Conservation (phyloP, 2,797 vertebrate genomes). For the Anisognathus igniventris region DNA sequence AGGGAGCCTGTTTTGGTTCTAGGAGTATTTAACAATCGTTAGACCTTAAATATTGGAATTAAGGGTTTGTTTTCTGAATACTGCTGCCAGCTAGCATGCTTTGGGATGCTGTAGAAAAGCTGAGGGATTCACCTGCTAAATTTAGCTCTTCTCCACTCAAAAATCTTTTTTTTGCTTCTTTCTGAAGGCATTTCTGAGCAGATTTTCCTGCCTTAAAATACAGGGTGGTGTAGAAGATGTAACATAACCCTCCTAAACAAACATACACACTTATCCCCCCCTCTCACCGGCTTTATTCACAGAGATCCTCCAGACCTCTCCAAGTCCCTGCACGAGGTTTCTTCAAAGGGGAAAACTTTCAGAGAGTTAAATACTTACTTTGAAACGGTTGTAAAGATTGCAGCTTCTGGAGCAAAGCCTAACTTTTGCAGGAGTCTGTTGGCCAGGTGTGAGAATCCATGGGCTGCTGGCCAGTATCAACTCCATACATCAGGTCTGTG, state of each 20-base stretch:
- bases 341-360: slow-evolving; percentile 11
- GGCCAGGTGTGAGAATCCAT: slow-evolving; percentile 35
- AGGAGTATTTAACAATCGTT: not conserved
- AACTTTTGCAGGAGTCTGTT: slow-evolving; percentile 47
- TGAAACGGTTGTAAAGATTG: slow-evolving; percentile 42
- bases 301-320: not conserved
- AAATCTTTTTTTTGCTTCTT: not conserved
- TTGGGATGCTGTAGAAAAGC: not conserved
- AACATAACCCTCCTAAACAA: not conserved
- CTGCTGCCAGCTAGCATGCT: not conserved
- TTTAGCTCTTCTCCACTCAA: not conserved
- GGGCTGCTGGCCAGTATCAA: slow-evolving; percentile 52
- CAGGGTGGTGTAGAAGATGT: not conserved
- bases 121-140: slow-evolving; percentile 15
- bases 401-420: slow-evolving; percentile 31
- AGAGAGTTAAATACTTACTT: slow-evolving; percentile 30
- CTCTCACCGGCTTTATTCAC: not conserved
- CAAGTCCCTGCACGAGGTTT: not conserved
- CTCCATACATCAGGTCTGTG: not conserved
- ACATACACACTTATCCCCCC: not conserved
- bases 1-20: not conserved
- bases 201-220: not conserved
- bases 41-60: not conserved
- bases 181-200: not conserved
- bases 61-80: not conserved